Conservation (phyloP, 2,888 invertebrate genomes). For the Phyto melanocephala region DNA sequence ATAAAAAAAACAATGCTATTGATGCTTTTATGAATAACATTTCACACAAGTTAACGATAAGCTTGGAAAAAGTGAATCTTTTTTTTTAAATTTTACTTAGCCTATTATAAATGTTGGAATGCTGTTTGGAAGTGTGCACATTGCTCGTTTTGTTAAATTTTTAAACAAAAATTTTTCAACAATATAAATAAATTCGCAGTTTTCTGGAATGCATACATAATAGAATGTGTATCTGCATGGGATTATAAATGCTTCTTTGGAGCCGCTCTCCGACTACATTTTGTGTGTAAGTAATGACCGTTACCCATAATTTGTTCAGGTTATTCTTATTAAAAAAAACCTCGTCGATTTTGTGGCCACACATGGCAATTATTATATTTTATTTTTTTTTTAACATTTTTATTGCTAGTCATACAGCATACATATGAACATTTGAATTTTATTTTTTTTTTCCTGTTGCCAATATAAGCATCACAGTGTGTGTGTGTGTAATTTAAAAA, state of each 20-base stretch:
- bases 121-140: too few relatives aligned
- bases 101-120: too few relatives aligned
- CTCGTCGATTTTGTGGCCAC: constrained; percentile 57
- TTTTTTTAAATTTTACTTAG: too few relatives aligned
- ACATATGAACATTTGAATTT: background rate
- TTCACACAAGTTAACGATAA: too few relatives aligned
- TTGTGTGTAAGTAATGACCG: constrained; percentile 13
- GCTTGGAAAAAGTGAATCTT: too few relatives aligned
- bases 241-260: background rate
- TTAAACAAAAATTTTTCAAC: too few relatives aligned
- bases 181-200: too few relatives aligned
- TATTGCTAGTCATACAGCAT: background rate
- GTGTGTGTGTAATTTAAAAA: background rate
- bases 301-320: background rate
- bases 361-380: constrained; percentile 49
- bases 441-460: background rate
- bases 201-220: too few relatives aligned
- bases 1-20: too few relatives aligned
- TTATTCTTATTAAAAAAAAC: constrained; percentile 36
- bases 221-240: background rate
- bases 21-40: too few relatives aligned
- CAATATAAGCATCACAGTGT: constrained; percentile 20
- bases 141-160: too few relatives aligned
- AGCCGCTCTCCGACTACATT: constrained; percentile 25
- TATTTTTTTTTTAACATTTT: background rate